These are phyloP conservation scores for Drosophila mimica DNA, from an alignment of 2,888 invertebrate species.

Conservation along the genomic window DNA sequence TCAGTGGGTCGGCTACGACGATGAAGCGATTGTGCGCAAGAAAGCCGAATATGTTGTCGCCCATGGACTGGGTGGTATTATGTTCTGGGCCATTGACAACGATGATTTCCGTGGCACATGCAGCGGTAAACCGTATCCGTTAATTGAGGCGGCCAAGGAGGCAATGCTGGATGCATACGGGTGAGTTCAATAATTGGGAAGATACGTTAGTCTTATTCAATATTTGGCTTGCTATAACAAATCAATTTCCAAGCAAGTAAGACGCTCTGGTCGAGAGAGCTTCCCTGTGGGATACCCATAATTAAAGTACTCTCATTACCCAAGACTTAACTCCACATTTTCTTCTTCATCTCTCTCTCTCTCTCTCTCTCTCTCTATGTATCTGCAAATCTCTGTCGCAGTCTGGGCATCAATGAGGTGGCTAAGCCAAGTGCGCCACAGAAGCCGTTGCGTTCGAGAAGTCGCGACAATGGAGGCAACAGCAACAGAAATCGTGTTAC, in stretches of 20 bases:
- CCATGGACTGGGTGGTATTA: constrained; percentile 91
- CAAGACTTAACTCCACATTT: no score
- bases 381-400: constrained; percentile 24
- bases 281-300: no score
- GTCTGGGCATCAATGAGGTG: constrained; percentile 84
- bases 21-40: constrained; percentile 91
- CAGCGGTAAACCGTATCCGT: constrained; percentile 93
- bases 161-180: constrained; percentile 89
- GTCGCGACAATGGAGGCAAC: constrained; percentile 70
- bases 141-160: constrained; percentile 96
- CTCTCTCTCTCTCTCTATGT: background rate
- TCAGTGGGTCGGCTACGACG: constrained; percentile 98
- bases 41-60: constrained; percentile 95
- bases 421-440: constrained; percentile 79
- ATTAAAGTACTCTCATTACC: background rate
- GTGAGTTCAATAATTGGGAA: constrained; percentile 84
- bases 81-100: constrained; percentile 92
- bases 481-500: constrained; percentile 67
- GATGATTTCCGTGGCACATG: constrained; percentile 97
- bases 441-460: constrained; percentile 80
- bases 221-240: background rate
- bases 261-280: background rate
- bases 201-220: background rate
- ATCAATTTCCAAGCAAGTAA: background rate
- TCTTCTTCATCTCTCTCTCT: no score